Evolutionary conservation across 2,797 vertebrate species (phyloP), one percentile per base, ranked within the genome.

Genomic region (Molossus alvarezi): DNA sequence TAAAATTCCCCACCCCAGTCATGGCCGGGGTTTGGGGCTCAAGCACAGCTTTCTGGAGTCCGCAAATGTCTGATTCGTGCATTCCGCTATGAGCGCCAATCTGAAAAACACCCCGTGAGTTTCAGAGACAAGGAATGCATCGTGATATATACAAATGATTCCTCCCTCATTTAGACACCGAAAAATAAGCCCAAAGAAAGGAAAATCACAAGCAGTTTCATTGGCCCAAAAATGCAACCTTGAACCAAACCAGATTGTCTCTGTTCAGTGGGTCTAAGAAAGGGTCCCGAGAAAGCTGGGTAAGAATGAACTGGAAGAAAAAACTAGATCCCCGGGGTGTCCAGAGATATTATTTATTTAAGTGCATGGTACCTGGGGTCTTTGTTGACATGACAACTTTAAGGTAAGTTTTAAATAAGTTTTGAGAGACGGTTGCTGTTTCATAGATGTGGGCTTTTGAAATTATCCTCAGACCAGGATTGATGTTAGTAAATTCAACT

Each of bases 401-500:
- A 79, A 69, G 51, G 21, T 55, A 29, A 33, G 33, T 20, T 83
- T 86, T 72, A 53, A 15, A 48, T 6, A 77, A 65, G 14, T 84
- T 95, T 80, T 90, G 71, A 87, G 85, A 88, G 5, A 15, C 41
- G 18, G 20, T 91, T 71, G 7, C 45, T 71, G 0, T 29, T 60
- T 91, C 48, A 79, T 6, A 91, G 57, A 48, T 75, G 5, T 45
- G 48, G 76, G 13, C 18, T 94, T 77, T 94, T 73, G 13, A 86
- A 88, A 25, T 76, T 92, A 81, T 85, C 23, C 71, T 92, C 41
- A 91, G 27, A 45, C 8, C 4, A 29, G 23, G 64, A 75, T 85
- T 76, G 45, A 71, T 58, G 85, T 94, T 82, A 83, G 4, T 77
- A 87, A 81, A 89, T 88, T 67, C 76, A 73, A 62, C 20, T 75